These are phyloP conservation scores for Holothuria glaberrima DNA, from an alignment of 35 echinoderm and acorn worm genomes.

Conservation along the genomic window DNA sequence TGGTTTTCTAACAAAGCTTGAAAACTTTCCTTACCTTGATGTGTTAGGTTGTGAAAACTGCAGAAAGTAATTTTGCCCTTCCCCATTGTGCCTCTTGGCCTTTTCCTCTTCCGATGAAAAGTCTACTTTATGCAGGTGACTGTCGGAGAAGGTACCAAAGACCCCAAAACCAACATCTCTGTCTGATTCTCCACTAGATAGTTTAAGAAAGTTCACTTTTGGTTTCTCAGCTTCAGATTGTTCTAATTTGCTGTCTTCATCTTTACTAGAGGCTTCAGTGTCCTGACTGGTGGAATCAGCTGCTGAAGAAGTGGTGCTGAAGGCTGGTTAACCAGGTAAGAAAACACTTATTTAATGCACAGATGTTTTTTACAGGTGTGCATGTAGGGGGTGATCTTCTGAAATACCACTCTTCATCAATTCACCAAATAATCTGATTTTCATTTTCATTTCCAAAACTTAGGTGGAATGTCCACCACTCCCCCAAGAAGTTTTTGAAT, in stretches of 20 bases:
- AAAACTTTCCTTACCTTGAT: neutral
- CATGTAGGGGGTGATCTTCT: too few species aligned
- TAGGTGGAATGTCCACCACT: too few species aligned
- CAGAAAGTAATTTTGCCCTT: conserved; percentile 75
- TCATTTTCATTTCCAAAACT: too few species aligned
- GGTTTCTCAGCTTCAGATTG: conserved; percentile 32
- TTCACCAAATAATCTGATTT: too few species aligned
- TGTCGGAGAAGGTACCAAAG: conserved; percentile 79
- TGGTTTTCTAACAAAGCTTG: too few species aligned
- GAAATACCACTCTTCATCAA: too few species aligned
- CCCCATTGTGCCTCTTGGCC: conserved; percentile 52
- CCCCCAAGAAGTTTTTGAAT: too few species aligned
- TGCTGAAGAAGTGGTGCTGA: conserved; percentile 27
- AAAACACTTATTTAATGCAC: too few species aligned
- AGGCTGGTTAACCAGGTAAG: neutral
- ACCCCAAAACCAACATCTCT: conserved; percentile 83
- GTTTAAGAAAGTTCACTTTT: conserved; percentile 70
- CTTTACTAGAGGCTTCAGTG: neutral
- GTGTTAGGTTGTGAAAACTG: conserved; percentile 68
- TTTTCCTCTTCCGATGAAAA: conserved; percentile 50
- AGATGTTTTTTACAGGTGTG: too few species aligned
- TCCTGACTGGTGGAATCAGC: conserved; percentile 55
- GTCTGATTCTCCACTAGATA: conserved; percentile 64
- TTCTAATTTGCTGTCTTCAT: conserved; percentile 20
- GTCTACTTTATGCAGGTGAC: conserved; percentile 48